A percentile compares a stretch with the other conserved stretches of the same genome.
Conservation (phyloP, 2,797 vertebrate genomes). For the Chiloscyllium punctatum region DNA sequence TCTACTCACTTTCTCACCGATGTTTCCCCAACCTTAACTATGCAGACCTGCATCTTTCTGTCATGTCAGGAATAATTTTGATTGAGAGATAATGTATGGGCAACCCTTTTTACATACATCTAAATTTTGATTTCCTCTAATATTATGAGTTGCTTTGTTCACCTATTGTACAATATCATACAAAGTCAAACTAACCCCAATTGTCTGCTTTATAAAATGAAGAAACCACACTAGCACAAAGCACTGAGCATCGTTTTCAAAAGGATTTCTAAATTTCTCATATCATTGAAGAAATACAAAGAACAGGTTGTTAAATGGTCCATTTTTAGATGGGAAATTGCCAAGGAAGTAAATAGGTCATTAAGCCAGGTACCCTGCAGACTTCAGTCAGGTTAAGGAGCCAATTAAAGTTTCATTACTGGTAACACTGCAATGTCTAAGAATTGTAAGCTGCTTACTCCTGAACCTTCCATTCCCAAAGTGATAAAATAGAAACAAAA, state of each 20-base stretch:
- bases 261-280: too few species aligned
- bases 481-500: neutral
- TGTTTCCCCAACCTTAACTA: neutral
- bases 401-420: neutral
- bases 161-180: neutral
- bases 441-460: neutral
- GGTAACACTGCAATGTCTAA: slow-evolving; percentile 17
- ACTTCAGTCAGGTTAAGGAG: neutral
- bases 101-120: neutral
- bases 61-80: neutral
- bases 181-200: neutral
- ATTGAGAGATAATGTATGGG: neutral
- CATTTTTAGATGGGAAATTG: neutral
- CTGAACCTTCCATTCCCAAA: neutral
- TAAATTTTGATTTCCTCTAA: neutral
- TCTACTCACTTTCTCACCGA: neutral
- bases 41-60: too few species aligned
- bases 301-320: neutral
- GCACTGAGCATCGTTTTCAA: neutral
- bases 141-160: neutral
- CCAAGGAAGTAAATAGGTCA: neutral
- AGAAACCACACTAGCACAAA: neutral
- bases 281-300: neutral
- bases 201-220: neutral
- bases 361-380: neutral